phyloP scores from a whole-genome alignment of 2,888 invertebrate species.

The Meloe dianella region DNA sequence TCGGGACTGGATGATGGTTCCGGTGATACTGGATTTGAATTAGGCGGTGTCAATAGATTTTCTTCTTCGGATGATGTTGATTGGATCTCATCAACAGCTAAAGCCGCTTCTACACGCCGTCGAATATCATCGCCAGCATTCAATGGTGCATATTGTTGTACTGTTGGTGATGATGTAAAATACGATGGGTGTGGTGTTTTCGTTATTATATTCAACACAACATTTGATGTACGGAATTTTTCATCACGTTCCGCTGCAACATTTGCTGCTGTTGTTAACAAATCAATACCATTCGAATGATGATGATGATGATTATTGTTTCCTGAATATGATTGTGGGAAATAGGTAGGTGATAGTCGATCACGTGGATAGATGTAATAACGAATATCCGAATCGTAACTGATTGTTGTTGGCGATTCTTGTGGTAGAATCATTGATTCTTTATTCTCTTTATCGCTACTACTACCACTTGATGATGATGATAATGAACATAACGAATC shows the following conservation, averaged over 20 bases:
- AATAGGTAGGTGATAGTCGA: conserved; percentile 45
- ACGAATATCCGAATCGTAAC: conserved; percentile 53
- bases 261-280: conserved; percentile 59
- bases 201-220: conserved; percentile 54
- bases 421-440: conserved; percentile 41
- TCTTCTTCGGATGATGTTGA: conserved; percentile 56
- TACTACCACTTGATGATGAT: conserved; percentile 47
- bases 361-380: conserved; percentile 52
- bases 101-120: conserved; percentile 68
- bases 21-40: conserved; percentile 65
- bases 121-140: conserved; percentile 65
- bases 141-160: conserved; percentile 53
- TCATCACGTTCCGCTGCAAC: conserved; percentile 57
- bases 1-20: conserved; percentile 56
- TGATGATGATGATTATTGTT: conserved; percentile 13
- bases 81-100: conserved; percentile 64
- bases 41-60: conserved; percentile 65
- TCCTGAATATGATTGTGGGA: conserved; percentile 29
- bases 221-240: conserved; percentile 43
- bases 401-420: conserved; percentile 43
- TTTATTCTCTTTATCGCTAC: conserved; percentile 64
- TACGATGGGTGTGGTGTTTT: conserved; percentile 51
- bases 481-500: conserved; percentile 49
- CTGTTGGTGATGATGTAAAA: conserved; percentile 48
- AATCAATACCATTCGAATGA: conserved; percentile 53